phyloP scores from a whole-genome alignment of 2,797 vertebrate genomes.

The Clarias platycephalus region DNA sequence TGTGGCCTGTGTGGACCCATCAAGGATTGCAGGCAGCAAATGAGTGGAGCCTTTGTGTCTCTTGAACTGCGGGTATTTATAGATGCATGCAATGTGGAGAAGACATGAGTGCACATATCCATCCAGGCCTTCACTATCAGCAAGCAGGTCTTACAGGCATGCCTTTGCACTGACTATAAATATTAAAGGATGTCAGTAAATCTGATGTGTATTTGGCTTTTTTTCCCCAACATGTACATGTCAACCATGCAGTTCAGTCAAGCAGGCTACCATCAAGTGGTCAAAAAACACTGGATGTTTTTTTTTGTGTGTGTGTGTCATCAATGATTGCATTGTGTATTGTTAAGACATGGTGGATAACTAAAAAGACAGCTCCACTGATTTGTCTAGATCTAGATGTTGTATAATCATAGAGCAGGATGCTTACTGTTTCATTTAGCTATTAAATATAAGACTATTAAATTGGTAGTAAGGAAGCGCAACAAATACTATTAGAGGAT shows the following conservation, averaged over 20 bases:
- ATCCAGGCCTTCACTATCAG: slow-evolving; percentile 20
- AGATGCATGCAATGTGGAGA: slow-evolving; percentile 50
- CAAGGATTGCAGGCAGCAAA: slow-evolving; percentile 48
- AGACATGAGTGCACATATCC: slow-evolving; percentile 46
- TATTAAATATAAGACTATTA: background rate
- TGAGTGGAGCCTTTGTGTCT: slow-evolving; percentile 60
- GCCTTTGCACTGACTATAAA: background rate
- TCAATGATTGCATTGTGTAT: background rate
- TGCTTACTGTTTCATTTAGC: background rate
- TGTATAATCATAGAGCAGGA: background rate
- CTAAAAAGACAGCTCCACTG: background rate
- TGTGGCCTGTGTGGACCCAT: slow-evolving; percentile 54
- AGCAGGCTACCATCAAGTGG: background rate
- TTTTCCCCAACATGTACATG: background rate
- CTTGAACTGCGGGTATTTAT: slow-evolving; percentile 55
- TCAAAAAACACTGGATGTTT: background rate
- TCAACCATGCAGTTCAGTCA: background rate
- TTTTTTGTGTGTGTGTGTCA: too few species aligned
- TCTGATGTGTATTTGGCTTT: background rate
- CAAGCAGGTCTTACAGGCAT: slow-evolving; percentile 18
- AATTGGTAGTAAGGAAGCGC: background rate
- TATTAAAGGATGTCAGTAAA: background rate
- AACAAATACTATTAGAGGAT: background rate
- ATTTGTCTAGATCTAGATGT: background rate
- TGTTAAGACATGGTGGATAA: background rate